These are phyloP conservation scores for Triplophysa bombifrons DNA, from an alignment of 2,797 vertebrate genomes.

Conservation along the genomic window DNA sequence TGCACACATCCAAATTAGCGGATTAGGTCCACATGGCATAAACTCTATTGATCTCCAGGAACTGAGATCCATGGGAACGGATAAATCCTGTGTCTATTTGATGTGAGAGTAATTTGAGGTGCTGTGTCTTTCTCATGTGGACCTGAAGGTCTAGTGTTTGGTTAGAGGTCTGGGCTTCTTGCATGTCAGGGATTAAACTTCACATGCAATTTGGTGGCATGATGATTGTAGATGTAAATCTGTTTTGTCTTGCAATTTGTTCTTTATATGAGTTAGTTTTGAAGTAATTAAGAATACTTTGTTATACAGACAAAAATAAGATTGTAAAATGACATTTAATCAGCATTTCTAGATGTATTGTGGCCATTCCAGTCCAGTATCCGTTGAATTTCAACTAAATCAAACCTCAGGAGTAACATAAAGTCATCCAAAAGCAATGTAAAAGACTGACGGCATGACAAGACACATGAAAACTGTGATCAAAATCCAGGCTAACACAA, in stretches of 20 bases:
- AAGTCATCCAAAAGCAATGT: no score
- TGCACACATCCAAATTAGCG: constrained; percentile 27
- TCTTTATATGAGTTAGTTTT: no score
- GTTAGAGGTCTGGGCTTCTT: constrained; percentile 33
- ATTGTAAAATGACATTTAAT: no score
- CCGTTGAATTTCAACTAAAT: no score
- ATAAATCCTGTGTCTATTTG: constrained; percentile 49
- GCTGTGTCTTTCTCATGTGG: constrained; percentile 42
- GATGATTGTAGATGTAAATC: background rate
- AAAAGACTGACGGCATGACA: no score
- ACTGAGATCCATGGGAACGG: background rate
- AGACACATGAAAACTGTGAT: no score
- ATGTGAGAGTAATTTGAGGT: constrained; percentile 49
- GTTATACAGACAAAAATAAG: no score
- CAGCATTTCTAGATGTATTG: background rate
- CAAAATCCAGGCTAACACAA: no score
- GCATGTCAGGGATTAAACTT: constrained; percentile 46
- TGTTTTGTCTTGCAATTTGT: no score
- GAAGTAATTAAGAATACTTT: no score
- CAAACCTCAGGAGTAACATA: no score
- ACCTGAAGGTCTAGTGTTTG: constrained; percentile 35
- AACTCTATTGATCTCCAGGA: constrained; percentile 43
- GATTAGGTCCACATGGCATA: constrained; percentile 27
- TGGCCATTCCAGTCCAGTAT: background rate
- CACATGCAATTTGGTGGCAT: background rate